Evolutionary conservation across 2,113 vertebrate species (phyloP), one percentile per base, ranked within the genome.

Genomic region (Nibea coibor): DNA sequence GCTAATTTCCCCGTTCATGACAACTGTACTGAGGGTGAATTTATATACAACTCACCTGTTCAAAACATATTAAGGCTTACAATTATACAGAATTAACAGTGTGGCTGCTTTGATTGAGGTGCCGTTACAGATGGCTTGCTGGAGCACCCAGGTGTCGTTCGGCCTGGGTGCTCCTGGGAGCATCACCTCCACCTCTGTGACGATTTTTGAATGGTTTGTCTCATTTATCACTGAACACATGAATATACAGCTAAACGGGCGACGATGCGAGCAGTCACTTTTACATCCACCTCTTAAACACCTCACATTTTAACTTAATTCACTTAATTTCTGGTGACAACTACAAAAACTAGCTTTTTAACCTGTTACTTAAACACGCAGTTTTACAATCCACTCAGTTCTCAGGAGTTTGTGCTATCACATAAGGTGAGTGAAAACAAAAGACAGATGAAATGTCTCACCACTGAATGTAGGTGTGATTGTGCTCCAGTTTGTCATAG

Each of bases 401-500:
- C 15, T 5, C 5, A 42, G 10, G 14, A 35, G 42, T 16, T 42
- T 26, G n/a, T 71, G 53, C 61, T 6, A 10, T 72, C 19, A 28
- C 28, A 20, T 19, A 24, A 47, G n/a, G 45, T 45, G 5, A 24
- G 51, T 11, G 28, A 20, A 76, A 42, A 43, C 70, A 2, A 48
- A 11, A 61, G 47, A 61, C 9, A 26, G 2, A 57, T 10, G 17
- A 83, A 68, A 16, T 57, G 65, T 94, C 97, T 94, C 88, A 99
- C 98, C 98, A 99, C 77, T 99, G 98, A 89, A 99, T 99, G 69
- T 99, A 99, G 65, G 97, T 99, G 92, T 99, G 98, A 88, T 97
- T 99, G 95, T 99, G 96, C 90, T 99, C 98, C 94, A 99, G 94
- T 86, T 97, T 97, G 85, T 99, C 98, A 84, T 98, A 99, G 94